Percentiles rank a stretch among this genome's conserved stretches.
phyloP scores from a whole-genome alignment of 2,113 vertebrate genomes.

The Melanostigma gelatinosum region DNA sequence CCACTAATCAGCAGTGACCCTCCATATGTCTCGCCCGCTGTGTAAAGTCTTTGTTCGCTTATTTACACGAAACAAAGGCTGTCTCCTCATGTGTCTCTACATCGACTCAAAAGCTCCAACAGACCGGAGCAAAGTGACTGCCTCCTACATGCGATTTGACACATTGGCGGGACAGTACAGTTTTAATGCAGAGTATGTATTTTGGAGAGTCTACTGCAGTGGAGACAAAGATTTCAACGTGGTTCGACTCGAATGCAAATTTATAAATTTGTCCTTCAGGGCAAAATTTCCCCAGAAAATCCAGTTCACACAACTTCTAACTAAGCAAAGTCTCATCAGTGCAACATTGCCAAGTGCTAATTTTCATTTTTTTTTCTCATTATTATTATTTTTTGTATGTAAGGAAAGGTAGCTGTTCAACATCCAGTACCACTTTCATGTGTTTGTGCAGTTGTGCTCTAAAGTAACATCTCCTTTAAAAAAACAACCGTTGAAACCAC shows the following conservation, averaged over 20 bases:
- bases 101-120: constrained; percentile 18
- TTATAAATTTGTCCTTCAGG: not conserved
- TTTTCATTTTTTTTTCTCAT: not conserved
- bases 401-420: not conserved
- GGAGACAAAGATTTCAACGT: not conserved
- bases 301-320: not conserved
- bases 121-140: constrained; percentile 32
- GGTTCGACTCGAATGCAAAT: not conserved
- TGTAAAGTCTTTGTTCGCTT: constrained; percentile 28
- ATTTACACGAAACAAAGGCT: constrained; percentile 49
- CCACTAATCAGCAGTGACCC: not conserved
- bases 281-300: not conserved
- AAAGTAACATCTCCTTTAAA: not conserved
- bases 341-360: not conserved
- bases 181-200: not conserved
- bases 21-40: constrained; percentile 27
- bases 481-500: not conserved
- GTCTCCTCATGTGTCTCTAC: not conserved
- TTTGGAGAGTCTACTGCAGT: not conserved
- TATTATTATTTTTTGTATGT: not conserved
- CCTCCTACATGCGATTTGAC: constrained; percentile 9
- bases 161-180: not conserved
- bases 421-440: not conserved
- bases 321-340: not conserved
- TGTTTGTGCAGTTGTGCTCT: not conserved